A percentile compares a stretch with the other conserved stretches of the same genome.
phyloP scores from a whole-genome alignment of 2,113 vertebrate species.

The Abramis brama region DNA sequence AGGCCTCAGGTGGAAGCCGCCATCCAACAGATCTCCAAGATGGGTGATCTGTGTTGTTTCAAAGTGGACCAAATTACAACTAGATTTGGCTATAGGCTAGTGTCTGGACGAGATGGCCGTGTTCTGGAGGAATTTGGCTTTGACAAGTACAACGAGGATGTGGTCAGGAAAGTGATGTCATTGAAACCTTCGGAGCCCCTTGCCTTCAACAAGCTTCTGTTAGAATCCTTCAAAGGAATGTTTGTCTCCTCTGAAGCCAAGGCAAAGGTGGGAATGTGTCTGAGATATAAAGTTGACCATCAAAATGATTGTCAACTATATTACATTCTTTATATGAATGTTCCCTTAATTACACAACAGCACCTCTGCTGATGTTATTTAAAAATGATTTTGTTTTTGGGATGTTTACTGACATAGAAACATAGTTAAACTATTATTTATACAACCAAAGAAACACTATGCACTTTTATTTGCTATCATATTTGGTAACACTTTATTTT shows the following conservation, averaged over 20 bases:
- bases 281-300: neutral
- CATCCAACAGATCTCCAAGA: conserved; percentile 59
- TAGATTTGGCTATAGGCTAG: conserved; percentile 72
- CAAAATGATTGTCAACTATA: neutral
- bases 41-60: conserved; percentile 70
- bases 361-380: neutral
- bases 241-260: conserved; percentile 63
- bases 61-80: neutral
- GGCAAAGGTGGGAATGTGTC: conserved; percentile 70
- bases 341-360: neutral
- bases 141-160: conserved; percentile 67
- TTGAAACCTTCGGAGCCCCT: conserved; percentile 60
- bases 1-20: conserved; percentile 69
- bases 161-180: conserved; percentile 76
- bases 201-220: conserved; percentile 74
- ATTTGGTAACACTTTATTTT: no score
- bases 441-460: neutral
- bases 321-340: neutral
- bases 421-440: no score
- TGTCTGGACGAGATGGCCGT: conserved; percentile 54
- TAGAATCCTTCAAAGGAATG: conserved; percentile 75
- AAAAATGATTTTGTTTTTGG: neutral
- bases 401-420: neutral
- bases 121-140: conserved; percentile 77
- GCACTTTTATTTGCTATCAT: neutral